Base-by-base conservation (phyloP, 2,888 invertebrate genomes). In the Eremobia ochroleuca region DNA sequence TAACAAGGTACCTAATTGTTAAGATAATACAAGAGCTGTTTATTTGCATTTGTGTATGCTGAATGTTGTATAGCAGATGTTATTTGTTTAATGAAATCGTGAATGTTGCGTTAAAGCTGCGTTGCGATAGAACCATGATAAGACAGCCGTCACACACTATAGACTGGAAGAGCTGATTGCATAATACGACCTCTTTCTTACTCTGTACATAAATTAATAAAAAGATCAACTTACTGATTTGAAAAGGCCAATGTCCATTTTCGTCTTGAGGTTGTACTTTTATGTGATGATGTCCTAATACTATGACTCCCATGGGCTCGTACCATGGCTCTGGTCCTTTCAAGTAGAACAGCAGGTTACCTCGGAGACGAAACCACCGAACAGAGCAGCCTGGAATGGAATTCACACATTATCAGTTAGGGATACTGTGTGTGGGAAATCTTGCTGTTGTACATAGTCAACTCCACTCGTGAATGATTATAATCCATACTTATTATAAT, bases 301-400 rank as follows among this genome's bases (percentile, higher is more conserved):
- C 98, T 88, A 99, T 97, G 1, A 99, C 98, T 52, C 99, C 99
- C 81, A 98, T 96, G 0, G 99, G 99, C 90, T 99, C 98, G 40
- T 98, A 98, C 97, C 98, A 98, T 90, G 98, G 98, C 94, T 99
- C 99, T 88, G 98, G 98, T 67, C 98, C 98, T 95, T 99, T 99
- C 92, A 99, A 98, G 95, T 99, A 99, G 96, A 99, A 99, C 79
- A 99, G 96, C 28, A 99, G 97, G 95, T 99, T 99, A 79, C 99
- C 99, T 89, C 98, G 97, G 59, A 99, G 97, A 84, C 99, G 98
- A 95, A 99, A 99, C 98, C 99, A 99, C 78, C 96, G 87, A 18
- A 93, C 90, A 6, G 94, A 92, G 82, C 92, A 94, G 62, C 95
- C 96, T 96, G 87, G 55, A 89, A 92, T 62, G 86, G 79, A 76